A percentile compares a stretch with the other conserved stretches of the same genome.
These are phyloP conservation scores for Eilema sororculum DNA, from an alignment of 2,888 invertebrate genomes.

Conservation along the genomic window DNA sequence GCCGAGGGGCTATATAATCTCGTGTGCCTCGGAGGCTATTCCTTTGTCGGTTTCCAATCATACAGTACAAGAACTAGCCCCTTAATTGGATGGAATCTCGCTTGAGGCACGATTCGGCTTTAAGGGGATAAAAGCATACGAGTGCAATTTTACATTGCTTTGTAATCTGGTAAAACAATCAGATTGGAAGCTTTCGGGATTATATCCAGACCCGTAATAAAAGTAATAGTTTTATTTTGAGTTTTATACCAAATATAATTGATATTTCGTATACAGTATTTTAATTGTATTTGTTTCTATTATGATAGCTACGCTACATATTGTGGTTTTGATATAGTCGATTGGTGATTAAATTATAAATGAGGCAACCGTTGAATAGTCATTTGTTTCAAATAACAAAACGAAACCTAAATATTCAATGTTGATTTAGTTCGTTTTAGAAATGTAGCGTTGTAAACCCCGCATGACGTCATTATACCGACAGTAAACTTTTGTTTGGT, in stretches of 20 bases:
- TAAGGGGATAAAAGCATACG: conserved; percentile 57
- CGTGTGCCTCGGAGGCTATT: conserved; percentile 60
- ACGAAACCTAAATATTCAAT: conserved; percentile 27
- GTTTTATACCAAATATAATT: conserved; percentile 27
- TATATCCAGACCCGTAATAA: conserved; percentile 43
- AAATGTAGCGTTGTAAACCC: conserved; percentile 34
- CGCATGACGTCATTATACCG: conserved; percentile 47
- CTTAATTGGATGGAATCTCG: conserved; percentile 78
- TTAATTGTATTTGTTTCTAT: conserved; percentile 18
- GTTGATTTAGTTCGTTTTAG: conserved; percentile 36
- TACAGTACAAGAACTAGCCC: conserved; percentile 75
- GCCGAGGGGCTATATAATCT: conserved; percentile 65
- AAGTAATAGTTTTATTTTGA: conserved; percentile 36
- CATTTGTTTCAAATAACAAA: conserved; percentile 30
- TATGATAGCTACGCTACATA: conserved; percentile 18
- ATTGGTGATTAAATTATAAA: conserved; percentile 41
- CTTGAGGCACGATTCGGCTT: conserved; percentile 64
- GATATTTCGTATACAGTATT: conserved; percentile 23
- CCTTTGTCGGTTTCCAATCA: conserved; percentile 76
- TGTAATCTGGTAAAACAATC: conserved; percentile 58
- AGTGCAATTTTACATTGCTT: conserved; percentile 62
- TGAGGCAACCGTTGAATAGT: conserved; percentile 26
- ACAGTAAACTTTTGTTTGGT: conserved; percentile 58
- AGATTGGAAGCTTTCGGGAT: conserved; percentile 44
- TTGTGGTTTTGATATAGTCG: conserved; percentile 32